These are phyloP conservation scores for Zeugodacus cucurbitae DNA, from an alignment of 1,140 invertebrate species.

Conservation along the genomic window DNA sequence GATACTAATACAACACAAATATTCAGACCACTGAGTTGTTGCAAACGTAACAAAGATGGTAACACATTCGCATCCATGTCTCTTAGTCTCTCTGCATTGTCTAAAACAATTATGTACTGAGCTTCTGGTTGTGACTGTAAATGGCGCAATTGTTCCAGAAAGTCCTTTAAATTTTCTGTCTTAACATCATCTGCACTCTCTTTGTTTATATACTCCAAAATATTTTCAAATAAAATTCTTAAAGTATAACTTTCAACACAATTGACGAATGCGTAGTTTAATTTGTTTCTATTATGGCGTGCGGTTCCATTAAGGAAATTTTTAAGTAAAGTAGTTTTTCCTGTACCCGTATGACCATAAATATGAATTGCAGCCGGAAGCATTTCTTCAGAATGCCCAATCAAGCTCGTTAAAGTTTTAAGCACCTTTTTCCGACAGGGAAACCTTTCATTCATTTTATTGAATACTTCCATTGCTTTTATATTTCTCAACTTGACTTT, in stretches of 20 bases:
- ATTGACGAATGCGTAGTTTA: constrained; percentile 78
- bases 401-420: background rate
- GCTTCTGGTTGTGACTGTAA: constrained; percentile 57
- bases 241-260: constrained; percentile 83
- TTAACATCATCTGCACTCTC: constrained; percentile 51
- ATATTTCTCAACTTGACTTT: too few relatives aligned
- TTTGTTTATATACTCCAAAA: constrained; percentile 67
- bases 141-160: constrained; percentile 70
- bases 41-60: constrained; percentile 76
- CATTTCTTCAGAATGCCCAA: constrained; percentile 65
- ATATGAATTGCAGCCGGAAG: constrained; percentile 77
- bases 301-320: constrained; percentile 67
- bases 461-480: background rate
- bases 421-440: background rate
- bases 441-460: background rate
- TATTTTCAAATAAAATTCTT: constrained; percentile 81
- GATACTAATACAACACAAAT: constrained; percentile 82
- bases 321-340: constrained; percentile 79
- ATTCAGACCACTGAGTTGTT: constrained; percentile 78
- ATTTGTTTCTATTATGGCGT: constrained; percentile 60
- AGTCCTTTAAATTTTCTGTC: constrained; percentile 82
- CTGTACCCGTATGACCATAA: constrained; percentile 82
- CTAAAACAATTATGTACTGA: constrained; percentile 75
- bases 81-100: constrained; percentile 82
- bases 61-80: constrained; percentile 79